Percentiles rank a stretch among this genome's conserved stretches.
Conservation (phyloP, 1,140 invertebrate species). For the Spodoptera frugiperda region DNA sequence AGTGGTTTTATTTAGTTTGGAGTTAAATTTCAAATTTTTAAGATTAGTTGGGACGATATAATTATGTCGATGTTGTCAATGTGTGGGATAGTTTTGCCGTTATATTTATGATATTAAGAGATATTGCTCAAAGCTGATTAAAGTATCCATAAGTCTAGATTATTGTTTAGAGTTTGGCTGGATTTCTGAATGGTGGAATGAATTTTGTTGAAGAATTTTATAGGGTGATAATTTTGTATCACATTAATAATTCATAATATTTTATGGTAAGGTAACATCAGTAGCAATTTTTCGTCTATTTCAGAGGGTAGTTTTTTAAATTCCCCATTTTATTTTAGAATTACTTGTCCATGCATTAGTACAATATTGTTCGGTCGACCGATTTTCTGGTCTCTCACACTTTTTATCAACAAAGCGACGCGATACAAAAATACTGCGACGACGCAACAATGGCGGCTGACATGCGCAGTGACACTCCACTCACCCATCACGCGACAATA, state of each 20-base stretch:
- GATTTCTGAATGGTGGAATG: background rate
- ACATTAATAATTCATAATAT: too few species aligned
- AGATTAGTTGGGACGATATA: background rate
- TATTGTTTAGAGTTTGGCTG: background rate
- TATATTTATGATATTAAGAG: background rate
- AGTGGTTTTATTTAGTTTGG: constrained; percentile 4
- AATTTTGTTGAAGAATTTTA: too few species aligned
- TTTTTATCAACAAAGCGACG: constrained; percentile 30
- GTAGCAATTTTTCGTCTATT: too few species aligned
- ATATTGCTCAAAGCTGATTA: background rate
- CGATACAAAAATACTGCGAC: constrained; percentile 33
- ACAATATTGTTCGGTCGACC: constrained; percentile 25
- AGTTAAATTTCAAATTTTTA: background rate
- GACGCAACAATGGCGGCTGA: constrained; percentile 23
- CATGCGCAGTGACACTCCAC: constrained; percentile 61
- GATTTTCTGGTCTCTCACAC: constrained; percentile 30
- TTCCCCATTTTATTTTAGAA: background rate
- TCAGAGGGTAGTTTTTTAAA: too few species aligned
- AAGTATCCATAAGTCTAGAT: background rate
- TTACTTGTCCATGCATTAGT: background rate
- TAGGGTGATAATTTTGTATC: too few species aligned
- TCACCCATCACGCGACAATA: constrained; percentile 63
- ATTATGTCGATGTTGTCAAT: background rate
- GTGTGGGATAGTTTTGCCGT: constrained; percentile 28
- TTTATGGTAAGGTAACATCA: too few species aligned